Conservation (phyloP, 2,113 vertebrate genomes). For the Peromyscus leucopus region DNA sequence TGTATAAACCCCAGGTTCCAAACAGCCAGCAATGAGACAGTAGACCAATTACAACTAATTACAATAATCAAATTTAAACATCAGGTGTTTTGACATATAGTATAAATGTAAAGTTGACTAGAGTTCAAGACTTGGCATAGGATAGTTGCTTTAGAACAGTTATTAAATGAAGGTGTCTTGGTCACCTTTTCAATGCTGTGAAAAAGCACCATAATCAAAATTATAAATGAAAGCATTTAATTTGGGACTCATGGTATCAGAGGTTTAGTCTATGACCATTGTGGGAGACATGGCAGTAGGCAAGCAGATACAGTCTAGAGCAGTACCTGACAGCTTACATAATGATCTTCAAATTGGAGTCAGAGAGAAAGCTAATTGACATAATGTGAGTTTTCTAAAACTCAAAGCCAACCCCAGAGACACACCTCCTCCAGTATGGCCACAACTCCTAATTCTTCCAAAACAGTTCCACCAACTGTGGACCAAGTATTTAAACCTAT, state of each 20-base stretch:
- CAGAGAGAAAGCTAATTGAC: not conserved
- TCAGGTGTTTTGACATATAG: not conserved
- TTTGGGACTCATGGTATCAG: not conserved
- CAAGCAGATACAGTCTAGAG: not conserved
- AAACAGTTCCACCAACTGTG: not conserved
- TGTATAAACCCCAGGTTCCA: no score
- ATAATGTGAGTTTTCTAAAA: not conserved
- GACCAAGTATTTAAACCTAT: not conserved
- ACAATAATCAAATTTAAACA: not conserved
- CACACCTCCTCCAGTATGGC: not conserved
- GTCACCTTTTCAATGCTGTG: not conserved
- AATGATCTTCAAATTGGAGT: not conserved
- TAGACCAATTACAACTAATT: not conserved
- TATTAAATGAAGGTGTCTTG: not conserved
- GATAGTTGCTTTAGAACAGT: not conserved
- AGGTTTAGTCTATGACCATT: not conserved
- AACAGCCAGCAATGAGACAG: not conserved
- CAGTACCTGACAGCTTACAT: not conserved
- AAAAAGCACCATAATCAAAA: not conserved
- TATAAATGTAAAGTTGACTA: not conserved
- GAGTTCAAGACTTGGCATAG: not conserved
- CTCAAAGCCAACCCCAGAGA: not conserved
- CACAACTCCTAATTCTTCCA: not conserved
- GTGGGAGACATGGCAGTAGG: not conserved
- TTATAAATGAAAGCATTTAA: not conserved